Base-by-base conservation (phyloP, 2,888 invertebrate species). In the Lithophane leautieri region DNA sequence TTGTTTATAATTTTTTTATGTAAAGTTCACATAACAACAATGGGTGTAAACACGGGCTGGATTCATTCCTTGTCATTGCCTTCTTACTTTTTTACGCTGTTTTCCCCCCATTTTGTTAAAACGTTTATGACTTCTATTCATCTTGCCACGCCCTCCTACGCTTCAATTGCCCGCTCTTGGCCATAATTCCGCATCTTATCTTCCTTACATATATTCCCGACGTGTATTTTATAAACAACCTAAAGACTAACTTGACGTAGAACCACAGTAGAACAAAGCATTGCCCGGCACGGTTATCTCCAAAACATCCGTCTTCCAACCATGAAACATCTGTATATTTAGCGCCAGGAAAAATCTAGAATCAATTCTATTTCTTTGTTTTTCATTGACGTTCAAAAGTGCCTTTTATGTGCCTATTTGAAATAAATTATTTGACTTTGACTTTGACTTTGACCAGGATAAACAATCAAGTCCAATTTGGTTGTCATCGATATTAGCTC, bases 281-380 rank as follows among this genome's bases (percentile, higher is more conserved):
- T 28, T 50, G 1, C 34, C 42, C 40, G 8, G 14, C 19, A 22
- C 40, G 47, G 25, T 44, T 52, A 14, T 4, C 44, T 40, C 47
- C 62, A 79, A 68, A 79, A 82, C 82, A 79, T 79, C 79, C 78
- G 63, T 76, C 62, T 7, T 52, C 14, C n/a, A 56, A 42, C 14
- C 28, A 68, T 52, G 52, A 52, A 58, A 40, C 68, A 68, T 54
- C 44, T 56, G 67, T 67, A 69, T 34, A 50, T 52, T 63, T 58
- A 14, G 52, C 58, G 2, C 7, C 52, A 42, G n/a, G n/a, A n/a
- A n/a, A n/a, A n/a, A n/a, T n/a, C n/a, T n/a, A n/a, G n/a, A n/a
- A n/a, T n/a, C n/a, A n/a, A n/a, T n/a, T n/a, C n/a, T n/a, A n/a
- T n/a, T n/a, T n/a, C n/a, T n/a, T n/a, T n/a, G n/a, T n/a, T n/a